Evolutionary conservation across 2,113 vertebrate genomes (phyloP), one percentile per base, ranked within the genome.

Genomic region (Oxyruncus cristatus): DNA sequence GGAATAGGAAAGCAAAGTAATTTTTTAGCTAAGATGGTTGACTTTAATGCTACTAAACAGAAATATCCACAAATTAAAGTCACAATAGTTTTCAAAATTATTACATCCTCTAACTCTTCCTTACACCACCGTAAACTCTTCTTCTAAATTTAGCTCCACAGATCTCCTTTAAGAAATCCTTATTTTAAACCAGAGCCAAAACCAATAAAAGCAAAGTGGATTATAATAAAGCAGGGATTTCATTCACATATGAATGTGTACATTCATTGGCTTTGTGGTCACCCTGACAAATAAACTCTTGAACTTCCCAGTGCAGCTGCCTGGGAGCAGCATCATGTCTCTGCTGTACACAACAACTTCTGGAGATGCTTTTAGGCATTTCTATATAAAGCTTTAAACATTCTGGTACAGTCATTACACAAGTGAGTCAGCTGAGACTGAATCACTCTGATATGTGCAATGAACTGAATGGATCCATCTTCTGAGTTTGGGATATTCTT

Each of bases 341-440:
- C 49, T 72, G 56, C 67, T 70, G 28, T 14, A 37, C 0, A 17
- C 73, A 92, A 58, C 61, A 79, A 53, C 73, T 87, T 80, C 52
- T 93, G 79, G 79, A 95, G 83, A 94, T 75, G 72, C 27, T 96
- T 93, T 91, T 15, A 93, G 91, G 93, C n/a, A 0, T 30, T 96
- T 83, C 91, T 96, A 95, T 87, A 96, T 92, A 95, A 92, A 96
- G 92, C 56, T 78, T 63, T 80, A 76, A 93, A 67, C 72, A 71
- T 68, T 95, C 76, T 81, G 68, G 90, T 44, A 41, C 27, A 72
- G 88, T 75, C 90, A 90, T 67, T 53, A 49, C 9, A 62, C 76
- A 33, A 94, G 52, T 94, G 93, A 96, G 85, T 96, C 96, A 96
- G 92, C 86, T 93, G 88, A 88, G 85, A 53, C 79, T 95, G 95